These are phyloP conservation scores for Linyphia triangularis DNA, from an alignment of 2,888 invertebrate species.

Conservation along the genomic window DNA sequence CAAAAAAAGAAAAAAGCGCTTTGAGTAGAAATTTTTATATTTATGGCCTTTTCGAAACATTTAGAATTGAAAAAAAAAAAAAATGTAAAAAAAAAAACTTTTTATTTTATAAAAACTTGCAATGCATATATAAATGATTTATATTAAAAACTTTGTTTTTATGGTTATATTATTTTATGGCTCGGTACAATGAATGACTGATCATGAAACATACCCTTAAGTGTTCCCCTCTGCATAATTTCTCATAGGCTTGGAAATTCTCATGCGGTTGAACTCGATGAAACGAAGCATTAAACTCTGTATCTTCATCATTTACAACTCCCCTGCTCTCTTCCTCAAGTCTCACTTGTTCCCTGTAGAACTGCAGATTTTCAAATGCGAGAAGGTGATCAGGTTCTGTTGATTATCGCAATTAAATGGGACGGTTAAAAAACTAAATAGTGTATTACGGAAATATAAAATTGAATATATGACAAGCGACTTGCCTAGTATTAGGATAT, in stretches of 20 bases:
- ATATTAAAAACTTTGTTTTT: too few species aligned
- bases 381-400: not conserved
- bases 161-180: too few species aligned
- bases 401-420: not conserved
- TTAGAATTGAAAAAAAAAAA: too few species aligned
- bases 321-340: not conserved
- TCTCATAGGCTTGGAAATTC: constrained; percentile 81
- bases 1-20: too few species aligned
- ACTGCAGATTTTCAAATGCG: not conserved
- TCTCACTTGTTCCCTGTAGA: not conserved
- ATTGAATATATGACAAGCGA: not conserved
- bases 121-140: too few species aligned
- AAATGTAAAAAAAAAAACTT: too few species aligned
- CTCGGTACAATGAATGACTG: too few species aligned
- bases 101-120: too few species aligned
- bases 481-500: constrained; percentile 86
- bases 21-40: too few species aligned
- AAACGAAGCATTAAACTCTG: not conserved
- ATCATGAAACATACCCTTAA: not conserved
- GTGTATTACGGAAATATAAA: not conserved
- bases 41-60: too few species aligned
- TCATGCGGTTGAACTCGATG: not conserved
- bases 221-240: constrained; percentile 82
- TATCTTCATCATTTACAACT: not conserved
- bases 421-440: not conserved